Percentiles rank a stretch among this genome's conserved stretches.
Conservation (phyloP, 2,113 vertebrate genomes). For the Genyomyrus donnyi region DNA sequence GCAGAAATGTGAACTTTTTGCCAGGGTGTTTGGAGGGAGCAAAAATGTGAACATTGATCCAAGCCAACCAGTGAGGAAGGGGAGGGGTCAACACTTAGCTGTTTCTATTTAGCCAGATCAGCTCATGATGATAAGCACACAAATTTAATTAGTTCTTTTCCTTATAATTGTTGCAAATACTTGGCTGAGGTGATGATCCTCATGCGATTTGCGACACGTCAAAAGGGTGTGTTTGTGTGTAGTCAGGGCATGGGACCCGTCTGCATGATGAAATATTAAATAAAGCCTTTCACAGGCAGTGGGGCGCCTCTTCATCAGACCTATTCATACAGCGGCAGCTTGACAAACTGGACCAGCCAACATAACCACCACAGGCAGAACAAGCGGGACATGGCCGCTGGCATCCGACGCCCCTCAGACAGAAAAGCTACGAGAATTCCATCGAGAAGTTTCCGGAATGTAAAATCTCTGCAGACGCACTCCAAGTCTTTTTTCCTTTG, state of each 20-base stretch:
- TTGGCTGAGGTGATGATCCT: constrained; percentile 2
- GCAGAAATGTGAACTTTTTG: no score
- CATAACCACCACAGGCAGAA: background rate
- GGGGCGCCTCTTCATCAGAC: background rate
- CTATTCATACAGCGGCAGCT: background rate
- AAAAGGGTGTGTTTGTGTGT: background rate
- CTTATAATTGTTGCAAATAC: background rate
- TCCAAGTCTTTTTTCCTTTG: background rate
- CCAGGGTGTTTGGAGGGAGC: no score
- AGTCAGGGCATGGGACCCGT: background rate
- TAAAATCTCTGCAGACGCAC: background rate
- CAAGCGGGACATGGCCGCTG: background rate
- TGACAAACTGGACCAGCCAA: background rate
- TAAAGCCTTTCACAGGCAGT: background rate
- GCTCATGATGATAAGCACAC: background rate
- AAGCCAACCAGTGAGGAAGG: background rate
- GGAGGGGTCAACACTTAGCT: background rate
- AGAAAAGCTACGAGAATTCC: background rate
- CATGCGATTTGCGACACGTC: background rate
- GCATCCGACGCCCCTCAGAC: background rate
- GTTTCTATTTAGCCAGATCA: background rate
- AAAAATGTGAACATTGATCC: background rate
- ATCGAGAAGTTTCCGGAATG: background rate
- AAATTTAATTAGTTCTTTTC: background rate
- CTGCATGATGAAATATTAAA: constrained; percentile 8